These are phyloP conservation scores for Dromaius novaehollandiae DNA, from an alignment of 2,113 vertebrate species.

Conservation along the genomic window DNA sequence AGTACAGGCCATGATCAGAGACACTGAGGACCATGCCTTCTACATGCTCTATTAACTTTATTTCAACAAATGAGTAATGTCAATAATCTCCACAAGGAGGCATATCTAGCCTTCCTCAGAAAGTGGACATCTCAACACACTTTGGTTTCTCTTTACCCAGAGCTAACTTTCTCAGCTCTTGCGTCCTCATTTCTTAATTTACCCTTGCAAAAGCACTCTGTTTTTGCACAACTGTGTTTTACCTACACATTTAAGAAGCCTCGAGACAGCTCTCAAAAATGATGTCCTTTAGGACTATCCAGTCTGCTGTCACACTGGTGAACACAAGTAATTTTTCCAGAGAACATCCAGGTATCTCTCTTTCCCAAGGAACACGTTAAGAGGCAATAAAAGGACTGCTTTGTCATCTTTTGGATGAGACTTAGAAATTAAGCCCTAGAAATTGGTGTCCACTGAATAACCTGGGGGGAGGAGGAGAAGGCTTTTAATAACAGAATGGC, in stretches of 20 bases:
- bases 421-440: not conserved
- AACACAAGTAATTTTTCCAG: not conserved
- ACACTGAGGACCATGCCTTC: not conserved
- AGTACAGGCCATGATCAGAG: slow-evolving; percentile 28
- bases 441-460: not conserved
- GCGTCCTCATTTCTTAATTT: not conserved
- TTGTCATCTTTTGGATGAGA: not conserved
- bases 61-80: slow-evolving; percentile 33
- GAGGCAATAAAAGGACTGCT: not conserved
- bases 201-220: not conserved
- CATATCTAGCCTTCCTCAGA: not conserved
- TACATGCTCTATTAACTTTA: slow-evolving; percentile 2
- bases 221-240: not conserved
- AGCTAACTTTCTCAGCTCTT: not conserved
- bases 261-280: not conserved
- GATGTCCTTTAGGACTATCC: not conserved
- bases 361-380: not conserved
- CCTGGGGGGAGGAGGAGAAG: rapidly evolving
- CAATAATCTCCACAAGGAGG: slow-evolving; percentile 31
- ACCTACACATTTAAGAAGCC: not conserved
- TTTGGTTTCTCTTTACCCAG: not conserved
- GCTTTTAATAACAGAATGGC: not conserved
- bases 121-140: not conserved
- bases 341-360: not conserved
- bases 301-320: not conserved